Base-by-base conservation (phyloP, 2,113 vertebrate species). In the Mixornis gularis region DNA sequence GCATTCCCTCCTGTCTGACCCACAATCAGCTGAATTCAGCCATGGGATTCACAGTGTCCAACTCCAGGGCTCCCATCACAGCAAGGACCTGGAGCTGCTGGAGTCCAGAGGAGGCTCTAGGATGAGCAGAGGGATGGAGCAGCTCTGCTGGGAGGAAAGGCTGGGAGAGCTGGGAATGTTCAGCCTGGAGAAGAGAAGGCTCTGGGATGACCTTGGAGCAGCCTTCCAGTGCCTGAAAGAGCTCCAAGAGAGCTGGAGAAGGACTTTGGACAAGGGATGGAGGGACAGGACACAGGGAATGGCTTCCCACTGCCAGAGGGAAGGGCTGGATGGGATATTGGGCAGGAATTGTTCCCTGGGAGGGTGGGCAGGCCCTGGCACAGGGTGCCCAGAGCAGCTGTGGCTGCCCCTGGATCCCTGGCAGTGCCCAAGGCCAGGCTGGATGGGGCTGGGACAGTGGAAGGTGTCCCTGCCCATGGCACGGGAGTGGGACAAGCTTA, bases 141-240 rank as follows among this genome's bases (percentile, higher is more conserved):
- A 73, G 51, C 59, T 84, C 59, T 64, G 59, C 43, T 49, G 59
- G 44, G 59, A 48, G 59, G 34, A 24, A 4, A 84, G 56, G 48
- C 66, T 72, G 79, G 22, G 4, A 73, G 12, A 73, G 49, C 15
- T 73, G 69, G 59, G 69, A 7, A 2, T 46, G 59, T 13, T 40
- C 58, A 62, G 30, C 7, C 38, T 63, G 48, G 80, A 46, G 27
- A 22, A 3, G 30, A 48, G 29, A 40, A 55, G 56, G n/a, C 16
- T 49, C 0, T 65, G 51, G 25, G 10, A 0, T 49, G 20, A 74
- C 3, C 13, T 84, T 1, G 1, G 0, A 52, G 38, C 1, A 1
- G 5, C 34, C 13, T 15, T 32, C 0, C 38, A 44, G 44, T 0
- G 12, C 62, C 32, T 51, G 1, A 68, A 30, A 21, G 27, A 2